Evolutionary conservation across 2,797 vertebrate species (phyloP).

Genomic region (Coranthus polyacanthus): DNA sequence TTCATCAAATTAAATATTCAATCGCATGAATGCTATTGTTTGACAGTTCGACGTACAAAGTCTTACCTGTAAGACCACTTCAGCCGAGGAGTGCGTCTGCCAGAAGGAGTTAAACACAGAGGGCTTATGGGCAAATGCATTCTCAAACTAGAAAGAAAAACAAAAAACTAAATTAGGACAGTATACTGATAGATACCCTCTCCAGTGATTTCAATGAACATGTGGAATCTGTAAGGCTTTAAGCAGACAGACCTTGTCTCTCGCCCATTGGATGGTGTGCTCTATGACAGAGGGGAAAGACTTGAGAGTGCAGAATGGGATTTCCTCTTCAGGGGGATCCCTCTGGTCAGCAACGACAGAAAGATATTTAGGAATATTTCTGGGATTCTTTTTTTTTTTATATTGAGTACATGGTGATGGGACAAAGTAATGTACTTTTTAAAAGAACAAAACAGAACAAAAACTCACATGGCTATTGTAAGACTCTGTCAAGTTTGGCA

Average conservation of each 20-base stretch:
- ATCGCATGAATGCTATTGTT: too few relatives aligned
- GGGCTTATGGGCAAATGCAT: conserved; percentile 95
- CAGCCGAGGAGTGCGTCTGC: conserved; percentile 90
- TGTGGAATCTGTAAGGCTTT: neutral
- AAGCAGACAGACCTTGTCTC: conserved; percentile 91
- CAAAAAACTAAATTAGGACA: conserved; percentile 3
- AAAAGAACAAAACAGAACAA: neutral
- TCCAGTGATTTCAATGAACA: neutral
- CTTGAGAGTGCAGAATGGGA: conserved; percentile 98
- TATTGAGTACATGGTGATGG: neutral
- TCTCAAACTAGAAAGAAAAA: conserved; percentile 92
- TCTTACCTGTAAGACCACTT: conserved; percentile 92
- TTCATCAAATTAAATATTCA: neutral
- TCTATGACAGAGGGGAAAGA: conserved; percentile 98
- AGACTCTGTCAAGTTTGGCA: conserved; percentile 96
- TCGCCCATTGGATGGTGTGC: conserved; percentile 99
- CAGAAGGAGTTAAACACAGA: conserved; percentile 96
- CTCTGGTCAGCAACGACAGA: conserved; percentile 80
- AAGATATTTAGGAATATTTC: neutral
- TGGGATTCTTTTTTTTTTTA: neutral
- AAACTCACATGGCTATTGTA: conserved; percentile 97
- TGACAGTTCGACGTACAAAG: too few relatives aligned
- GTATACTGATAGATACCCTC: neutral
- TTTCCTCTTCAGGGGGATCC: conserved; percentile 98
- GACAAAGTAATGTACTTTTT: neutral